These are phyloP conservation scores for Cladorhizidae sp. DNA, from an alignment of 37 sponge, comb jelly and placozoan species.

Conservation along the genomic window DNA sequence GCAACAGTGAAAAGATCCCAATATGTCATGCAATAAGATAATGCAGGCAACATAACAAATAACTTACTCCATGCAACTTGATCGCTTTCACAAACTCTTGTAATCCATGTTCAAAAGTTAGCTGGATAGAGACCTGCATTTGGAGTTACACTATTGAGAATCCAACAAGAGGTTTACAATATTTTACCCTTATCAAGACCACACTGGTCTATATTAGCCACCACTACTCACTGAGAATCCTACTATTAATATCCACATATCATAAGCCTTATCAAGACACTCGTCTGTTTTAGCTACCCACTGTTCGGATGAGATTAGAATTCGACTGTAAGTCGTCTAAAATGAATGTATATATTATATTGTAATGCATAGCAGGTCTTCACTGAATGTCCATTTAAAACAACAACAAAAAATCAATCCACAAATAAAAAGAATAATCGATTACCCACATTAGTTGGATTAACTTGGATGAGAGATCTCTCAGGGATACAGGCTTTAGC, in stretches of 20 bases:
- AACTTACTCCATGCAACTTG: slow-evolving; percentile 64
- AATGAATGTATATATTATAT: too few species aligned
- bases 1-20: too few species aligned
- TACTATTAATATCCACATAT: too few species aligned
- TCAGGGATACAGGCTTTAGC: slow-evolving; percentile 82
- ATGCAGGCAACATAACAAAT: neutral
- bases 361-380: too few species aligned
- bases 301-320: too few species aligned
- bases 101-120: slow-evolving; percentile 64
- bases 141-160: neutral
- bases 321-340: too few species aligned
- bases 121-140: slow-evolving; percentile 27
- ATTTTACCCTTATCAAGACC: too few species aligned
- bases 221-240: too few species aligned
- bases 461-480: slow-evolving; percentile 68
- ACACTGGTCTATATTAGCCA: too few species aligned
- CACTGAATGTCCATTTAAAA: neutral
- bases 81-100: slow-evolving; percentile 20
- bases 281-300: neutral
- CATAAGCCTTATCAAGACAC: neutral
- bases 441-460: slow-evolving; percentile 64
- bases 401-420: neutral
- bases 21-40: too few species aligned
- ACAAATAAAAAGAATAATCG: neutral
- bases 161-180: neutral